Base-by-base conservation (phyloP, 2,888 invertebrate species). In the Malachius bipustulatus region DNA sequence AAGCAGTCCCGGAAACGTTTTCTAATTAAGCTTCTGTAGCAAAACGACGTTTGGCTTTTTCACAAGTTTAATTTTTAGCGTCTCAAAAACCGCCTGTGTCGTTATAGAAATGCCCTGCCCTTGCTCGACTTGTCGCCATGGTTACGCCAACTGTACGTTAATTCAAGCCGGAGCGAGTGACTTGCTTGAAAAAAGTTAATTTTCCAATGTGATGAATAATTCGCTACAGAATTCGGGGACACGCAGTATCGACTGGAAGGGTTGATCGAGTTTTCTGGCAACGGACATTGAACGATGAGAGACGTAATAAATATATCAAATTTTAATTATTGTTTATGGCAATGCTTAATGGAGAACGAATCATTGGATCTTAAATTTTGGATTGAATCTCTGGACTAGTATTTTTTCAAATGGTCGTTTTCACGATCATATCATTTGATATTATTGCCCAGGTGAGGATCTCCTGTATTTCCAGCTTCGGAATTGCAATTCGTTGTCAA, bases 1-100 rank as follows among this genome's bases (percentile, higher is more conserved):
- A 55, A 58, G 56, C 57, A 52, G 54, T 55, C 55, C 56, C 52
- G 52, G 57, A 60, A 63, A 60, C 60, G 60, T 59, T 62, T 62
- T 59, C 63, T 64, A 64, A 64, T 64, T 64, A 64, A 64, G 61
- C 62, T 56, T 59, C 62, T 63, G 63, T 63, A 62, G 62, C 60
- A 59, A 54, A 61, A 61, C 56, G 62, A 57, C 60, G 62, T 60
- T 60, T 57, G 53, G 57, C 57, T 59, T 61, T 62, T 61, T 61
- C 55, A 54, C 55, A 57, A 59, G 54, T 61, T 60, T 59, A 60
- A 62, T 62, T 62, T 62, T 62, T 57, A 49, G 50, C 54, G 48
- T 51, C 54, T 52, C 54, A 47, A 47, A 49, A 51, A 47, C 51
- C 48, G 48, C 48, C 42, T 44, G 42, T 19, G 47, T 45, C 37